Evolutionary conservation across 1,140 invertebrate genomes (phyloP).

Genomic region (Ostrea edulis): DNA sequence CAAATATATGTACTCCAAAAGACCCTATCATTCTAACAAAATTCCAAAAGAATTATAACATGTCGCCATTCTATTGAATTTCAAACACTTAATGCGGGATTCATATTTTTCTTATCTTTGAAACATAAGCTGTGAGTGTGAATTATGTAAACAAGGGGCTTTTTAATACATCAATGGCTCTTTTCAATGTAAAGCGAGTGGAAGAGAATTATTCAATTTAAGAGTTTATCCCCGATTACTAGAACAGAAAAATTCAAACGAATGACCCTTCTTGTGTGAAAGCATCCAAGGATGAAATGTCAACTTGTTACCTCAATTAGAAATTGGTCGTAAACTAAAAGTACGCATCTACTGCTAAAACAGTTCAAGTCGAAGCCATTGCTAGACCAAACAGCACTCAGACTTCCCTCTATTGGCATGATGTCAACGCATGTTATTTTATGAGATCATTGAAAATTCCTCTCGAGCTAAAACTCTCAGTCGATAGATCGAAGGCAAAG

Average conservation of each 20-base stretch:
- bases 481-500: conserved; percentile 33
- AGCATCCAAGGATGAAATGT: too few relatives aligned
- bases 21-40: neutral
- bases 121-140: conserved; percentile 11
- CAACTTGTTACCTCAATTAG: neutral
- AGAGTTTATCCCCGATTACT: neutral
- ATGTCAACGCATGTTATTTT: neutral
- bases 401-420: neutral
- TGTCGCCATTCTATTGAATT: neutral
- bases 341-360: neutral
- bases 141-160: neutral
- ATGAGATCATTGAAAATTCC: conserved; percentile 13
- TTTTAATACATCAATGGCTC: neutral
- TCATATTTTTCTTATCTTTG: conserved; percentile 2
- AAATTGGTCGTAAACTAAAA: neutral
- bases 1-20: neutral
- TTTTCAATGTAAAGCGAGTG: neutral
- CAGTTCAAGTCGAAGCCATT: neutral
- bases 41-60: neutral
- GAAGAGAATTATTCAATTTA: neutral
- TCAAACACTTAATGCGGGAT: neutral
- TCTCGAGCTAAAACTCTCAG: neutral
- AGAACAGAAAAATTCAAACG: too few relatives aligned
- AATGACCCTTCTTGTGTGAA: too few relatives aligned
- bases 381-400: neutral